A percentile compares a stretch with the other conserved stretches of the same genome.
Conservation (phyloP, 2,797 vertebrate genomes). For the Sebastes minor region DNA sequence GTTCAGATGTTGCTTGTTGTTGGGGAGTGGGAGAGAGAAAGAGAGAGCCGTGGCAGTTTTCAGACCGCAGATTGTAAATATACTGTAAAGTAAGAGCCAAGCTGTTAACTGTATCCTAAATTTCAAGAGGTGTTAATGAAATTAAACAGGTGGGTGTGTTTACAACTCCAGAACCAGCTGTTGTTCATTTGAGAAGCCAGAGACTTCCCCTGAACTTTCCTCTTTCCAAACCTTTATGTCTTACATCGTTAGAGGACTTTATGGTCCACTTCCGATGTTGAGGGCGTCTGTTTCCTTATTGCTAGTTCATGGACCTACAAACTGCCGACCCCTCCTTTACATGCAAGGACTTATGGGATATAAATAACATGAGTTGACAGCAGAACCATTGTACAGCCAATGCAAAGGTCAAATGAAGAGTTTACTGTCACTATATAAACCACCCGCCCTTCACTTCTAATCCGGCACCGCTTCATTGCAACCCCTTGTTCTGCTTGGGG, state of each 20-base stretch:
- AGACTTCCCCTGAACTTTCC: conserved; percentile 15
- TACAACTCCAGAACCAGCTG: conserved; percentile 48
- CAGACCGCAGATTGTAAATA: conserved; percentile 51
- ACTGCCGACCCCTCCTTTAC: conserved; percentile 18
- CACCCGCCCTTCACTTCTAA: conserved; percentile 12
- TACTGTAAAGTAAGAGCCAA: conserved; percentile 32
- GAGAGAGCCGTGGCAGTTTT: not conserved
- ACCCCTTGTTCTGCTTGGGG: not conserved
- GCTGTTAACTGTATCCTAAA: conserved; percentile 54
- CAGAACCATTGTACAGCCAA: not conserved
- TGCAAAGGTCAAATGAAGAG: conserved; percentile 29
- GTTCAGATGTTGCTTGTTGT: conserved; percentile 17
- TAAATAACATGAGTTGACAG: not conserved
- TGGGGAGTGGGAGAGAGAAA: not conserved
- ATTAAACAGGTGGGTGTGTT: conserved; percentile 57
- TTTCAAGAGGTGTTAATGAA: conserved; percentile 67
- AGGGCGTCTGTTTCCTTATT: conserved; percentile 21
- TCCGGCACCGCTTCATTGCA: conserved; percentile 2
- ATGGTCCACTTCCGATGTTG: conserved; percentile 13
- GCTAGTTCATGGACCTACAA: conserved; percentile 4
- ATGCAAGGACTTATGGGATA: conserved; percentile 3
- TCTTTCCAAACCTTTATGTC: conserved; percentile 28
- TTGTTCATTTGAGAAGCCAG: conserved; percentile 33
- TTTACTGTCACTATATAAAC: conserved; percentile 1
- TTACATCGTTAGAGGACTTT: conserved; percentile 42